Evolutionary conservation across 2,888 invertebrate species (phyloP), one percentile per base, ranked within the genome.

Genomic region (Heterodera filipjevi): DNA sequence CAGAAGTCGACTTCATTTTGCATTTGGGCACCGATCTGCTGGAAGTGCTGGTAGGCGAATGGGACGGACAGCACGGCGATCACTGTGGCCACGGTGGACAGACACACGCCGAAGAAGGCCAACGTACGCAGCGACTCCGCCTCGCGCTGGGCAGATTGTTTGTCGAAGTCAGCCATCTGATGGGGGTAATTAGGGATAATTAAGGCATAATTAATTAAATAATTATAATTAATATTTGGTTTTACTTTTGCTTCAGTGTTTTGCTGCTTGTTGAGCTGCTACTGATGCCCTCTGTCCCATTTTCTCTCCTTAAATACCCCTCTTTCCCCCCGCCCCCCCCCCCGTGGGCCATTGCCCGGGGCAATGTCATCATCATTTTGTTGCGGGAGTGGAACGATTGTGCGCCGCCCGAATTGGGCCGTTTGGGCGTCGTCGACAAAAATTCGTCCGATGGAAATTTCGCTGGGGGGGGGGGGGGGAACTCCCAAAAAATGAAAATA

Each of bases 1-100:
- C 87, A 87, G 79, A 87, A 87, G 70, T 87, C 87, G 70, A 88
- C 85, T 79, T 87, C 85, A 66, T 85, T 84, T 71, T 84, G 81
- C 84, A 87, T 84, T 39, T 75, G 75, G 0, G 75, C 30, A 16
- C 75, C 75, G 66, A 82, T 76, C 66, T 84, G 84, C 44, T 82
- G 84, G 84, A 82, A 83, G 82, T 88, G 85, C 77, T 88, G 86
- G 82, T 88, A 88, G 64, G 85, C 80, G 80, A 88, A 81, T 19
- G 88, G 88, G 64, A 88, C 84, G 35, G 85, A 81, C 35, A 88
- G 77, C 30, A 87, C 85, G 80, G 86, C 86, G 22, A 84, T 81
- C 46, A 88, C 75, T 5, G 86, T 86, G 39, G 88, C 86, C 10
- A 87, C 81, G 14, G 87, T 87, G 44, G 85, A 83, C 66, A 87